phyloP scores from a whole-genome alignment of 1,140 invertebrate species.

The Diplogasteroides magnus region DNA sequence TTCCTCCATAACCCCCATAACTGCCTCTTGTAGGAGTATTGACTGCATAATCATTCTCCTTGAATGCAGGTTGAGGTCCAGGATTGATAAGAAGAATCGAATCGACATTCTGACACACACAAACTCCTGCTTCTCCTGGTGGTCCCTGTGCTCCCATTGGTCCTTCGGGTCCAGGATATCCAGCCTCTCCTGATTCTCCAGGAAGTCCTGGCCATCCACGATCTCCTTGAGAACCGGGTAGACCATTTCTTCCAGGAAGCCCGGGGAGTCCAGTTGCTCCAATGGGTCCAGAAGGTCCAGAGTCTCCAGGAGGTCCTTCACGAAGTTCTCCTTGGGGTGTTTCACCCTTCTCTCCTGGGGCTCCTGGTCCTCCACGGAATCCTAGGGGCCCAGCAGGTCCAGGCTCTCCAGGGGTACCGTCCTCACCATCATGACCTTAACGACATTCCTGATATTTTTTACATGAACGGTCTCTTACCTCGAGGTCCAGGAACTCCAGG shows the following conservation, averaged over 20 bases:
- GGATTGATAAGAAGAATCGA: constrained; percentile 50
- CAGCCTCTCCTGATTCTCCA: constrained; percentile 45
- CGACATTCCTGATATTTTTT: neutral
- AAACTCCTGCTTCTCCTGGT: constrained; percentile 44
- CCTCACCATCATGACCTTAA: constrained; percentile 50
- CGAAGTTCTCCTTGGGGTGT: constrained; percentile 51
- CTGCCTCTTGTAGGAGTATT: constrained; percentile 27
- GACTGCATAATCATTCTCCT: constrained; percentile 26
- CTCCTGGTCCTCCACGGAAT: constrained; percentile 43
- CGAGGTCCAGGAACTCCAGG: constrained; percentile 37
- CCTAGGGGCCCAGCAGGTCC: constrained; percentile 50
- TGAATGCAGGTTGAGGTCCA: constrained; percentile 43
- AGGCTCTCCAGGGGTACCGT: constrained; percentile 48
- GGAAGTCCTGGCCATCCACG: constrained; percentile 47
- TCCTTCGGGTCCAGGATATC: constrained; percentile 54
- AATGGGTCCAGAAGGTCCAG: constrained; percentile 50
- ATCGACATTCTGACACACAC: constrained; percentile 53
- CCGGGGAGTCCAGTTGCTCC: constrained; percentile 52
- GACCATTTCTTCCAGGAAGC: constrained; percentile 51
- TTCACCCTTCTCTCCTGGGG: constrained; percentile 54
- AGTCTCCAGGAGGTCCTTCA: constrained; percentile 53
- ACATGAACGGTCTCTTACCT: neutral
- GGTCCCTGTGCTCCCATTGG: constrained; percentile 43
- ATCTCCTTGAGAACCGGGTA: constrained; percentile 51
- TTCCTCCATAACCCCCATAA: constrained; percentile 17